phyloP scores from a whole-genome alignment of 1,140 invertebrate genomes.

The Triops longicaudatus region DNA sequence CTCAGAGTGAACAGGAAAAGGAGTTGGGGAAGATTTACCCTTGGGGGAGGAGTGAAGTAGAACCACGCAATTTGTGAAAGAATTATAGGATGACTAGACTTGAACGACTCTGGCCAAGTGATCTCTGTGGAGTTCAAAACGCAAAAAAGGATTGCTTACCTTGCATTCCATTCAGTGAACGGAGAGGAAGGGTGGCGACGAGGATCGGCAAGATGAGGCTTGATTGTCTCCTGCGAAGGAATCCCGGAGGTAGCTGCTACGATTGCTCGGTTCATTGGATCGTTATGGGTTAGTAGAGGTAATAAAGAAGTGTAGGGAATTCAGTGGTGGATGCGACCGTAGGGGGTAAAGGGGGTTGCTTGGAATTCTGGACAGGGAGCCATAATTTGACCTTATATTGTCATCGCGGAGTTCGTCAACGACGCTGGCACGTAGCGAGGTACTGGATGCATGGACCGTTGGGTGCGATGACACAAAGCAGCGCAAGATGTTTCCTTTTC shows the following conservation, averaged over 20 bases:
- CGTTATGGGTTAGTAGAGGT: neutral
- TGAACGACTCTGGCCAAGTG: no score
- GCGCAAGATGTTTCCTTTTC: neutral
- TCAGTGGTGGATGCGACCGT: neutral
- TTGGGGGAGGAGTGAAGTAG: no score
- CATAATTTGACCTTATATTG: conserved; percentile 10
- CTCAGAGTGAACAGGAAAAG: no score
- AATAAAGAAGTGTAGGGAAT: neutral
- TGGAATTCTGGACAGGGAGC: neutral
- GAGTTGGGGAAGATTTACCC: no score
- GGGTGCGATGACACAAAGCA: neutral
- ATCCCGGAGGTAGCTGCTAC: neutral
- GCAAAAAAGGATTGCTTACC: neutral
- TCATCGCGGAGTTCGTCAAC: neutral
- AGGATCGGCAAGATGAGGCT: neutral
- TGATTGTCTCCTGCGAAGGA: neutral
- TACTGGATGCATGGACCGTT: neutral
- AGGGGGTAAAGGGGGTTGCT: neutral
- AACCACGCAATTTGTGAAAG: no score
- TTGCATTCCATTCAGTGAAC: neutral
- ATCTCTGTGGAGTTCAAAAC: neutral
- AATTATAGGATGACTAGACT: no score
- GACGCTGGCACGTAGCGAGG: neutral
- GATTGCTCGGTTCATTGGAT: neutral
- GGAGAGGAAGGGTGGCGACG: neutral